These are phyloP conservation scores for Lontra canadensis DNA, from an alignment of 2,113 vertebrate genomes.

Conservation along the genomic window DNA sequence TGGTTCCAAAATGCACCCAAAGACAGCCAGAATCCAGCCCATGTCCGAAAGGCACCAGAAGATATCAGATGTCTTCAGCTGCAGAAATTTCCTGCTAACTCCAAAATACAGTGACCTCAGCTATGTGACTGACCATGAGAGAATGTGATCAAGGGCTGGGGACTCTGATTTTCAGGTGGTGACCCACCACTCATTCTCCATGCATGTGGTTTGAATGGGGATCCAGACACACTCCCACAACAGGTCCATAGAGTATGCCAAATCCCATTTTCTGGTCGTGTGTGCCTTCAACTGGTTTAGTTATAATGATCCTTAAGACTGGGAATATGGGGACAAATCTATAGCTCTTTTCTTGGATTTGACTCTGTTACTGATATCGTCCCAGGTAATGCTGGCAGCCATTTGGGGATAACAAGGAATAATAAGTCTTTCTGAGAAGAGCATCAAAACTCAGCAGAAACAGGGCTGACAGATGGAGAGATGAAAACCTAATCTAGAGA, in stretches of 20 bases:
- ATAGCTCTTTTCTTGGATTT: neutral
- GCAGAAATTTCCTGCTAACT: constrained; percentile 76
- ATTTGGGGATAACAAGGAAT: neutral
- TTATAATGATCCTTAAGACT: neutral
- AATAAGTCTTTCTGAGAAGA: neutral
- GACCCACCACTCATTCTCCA: neutral
- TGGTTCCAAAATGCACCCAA: constrained; percentile 83
- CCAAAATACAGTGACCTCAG: constrained; percentile 60
- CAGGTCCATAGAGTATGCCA: neutral
- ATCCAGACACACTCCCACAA: neutral
- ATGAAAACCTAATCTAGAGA: neutral
- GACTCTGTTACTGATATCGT: neutral
- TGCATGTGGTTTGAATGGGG: neutral
- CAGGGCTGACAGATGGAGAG: neutral
- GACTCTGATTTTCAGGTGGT: neutral
- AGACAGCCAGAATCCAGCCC: constrained; percentile 86
- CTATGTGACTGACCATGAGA: neutral
- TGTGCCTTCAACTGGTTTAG: neutral
- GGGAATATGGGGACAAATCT: neutral
- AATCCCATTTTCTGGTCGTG: neutral
- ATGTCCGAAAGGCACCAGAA: constrained; percentile 89
- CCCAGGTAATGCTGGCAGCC: neutral
- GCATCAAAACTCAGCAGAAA: neutral
- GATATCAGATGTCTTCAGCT: constrained; percentile 75
- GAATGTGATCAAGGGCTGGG: too few species aligned